Conservation (phyloP, 1,140 invertebrate genomes). For the Episyrphus balteatus region DNA sequence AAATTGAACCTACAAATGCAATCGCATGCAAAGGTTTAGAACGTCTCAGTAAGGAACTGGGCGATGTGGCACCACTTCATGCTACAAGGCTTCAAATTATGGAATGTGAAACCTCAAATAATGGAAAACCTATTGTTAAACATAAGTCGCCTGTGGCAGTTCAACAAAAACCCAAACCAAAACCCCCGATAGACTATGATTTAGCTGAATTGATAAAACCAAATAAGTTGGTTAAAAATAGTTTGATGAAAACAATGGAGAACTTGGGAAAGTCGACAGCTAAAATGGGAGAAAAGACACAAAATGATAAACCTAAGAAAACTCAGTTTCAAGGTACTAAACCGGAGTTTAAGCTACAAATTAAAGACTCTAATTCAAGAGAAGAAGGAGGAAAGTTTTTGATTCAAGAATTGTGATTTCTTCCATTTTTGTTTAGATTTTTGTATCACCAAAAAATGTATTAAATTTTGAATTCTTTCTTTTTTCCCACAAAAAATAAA, state of each 20-base stretch:
- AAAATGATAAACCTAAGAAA: neutral
- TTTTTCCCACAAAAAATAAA: no score
- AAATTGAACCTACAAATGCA: slow-evolving; percentile 37
- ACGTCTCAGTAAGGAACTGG: slow-evolving; percentile 19
- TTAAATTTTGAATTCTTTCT: no score
- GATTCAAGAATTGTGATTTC: no score
- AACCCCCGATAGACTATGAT: slow-evolving; percentile 20
- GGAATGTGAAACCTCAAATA: slow-evolving; percentile 3
- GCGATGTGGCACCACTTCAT: slow-evolving; percentile 20
- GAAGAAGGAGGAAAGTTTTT: no score
- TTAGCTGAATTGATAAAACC: slow-evolving; percentile 28
- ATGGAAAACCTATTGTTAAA: neutral
- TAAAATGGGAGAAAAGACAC: neutral
- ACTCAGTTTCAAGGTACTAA: neutral
- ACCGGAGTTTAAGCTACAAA: neutral
- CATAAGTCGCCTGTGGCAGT: slow-evolving; percentile 2
- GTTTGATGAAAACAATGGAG: slow-evolving; percentile 21
- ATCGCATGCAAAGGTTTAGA: slow-evolving; percentile 29
- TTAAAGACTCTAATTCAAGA: no score
- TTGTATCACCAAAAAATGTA: no score
- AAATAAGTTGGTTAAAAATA: slow-evolving; percentile 29
- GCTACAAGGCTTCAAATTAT: slow-evolving; percentile 21
- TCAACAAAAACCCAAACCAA: neutral
- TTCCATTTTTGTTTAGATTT: no score
- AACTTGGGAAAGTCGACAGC: slow-evolving; percentile 6